phyloP scores from a whole-genome alignment of 2,113 vertebrate genomes.

The Tamias sibiricus region DNA sequence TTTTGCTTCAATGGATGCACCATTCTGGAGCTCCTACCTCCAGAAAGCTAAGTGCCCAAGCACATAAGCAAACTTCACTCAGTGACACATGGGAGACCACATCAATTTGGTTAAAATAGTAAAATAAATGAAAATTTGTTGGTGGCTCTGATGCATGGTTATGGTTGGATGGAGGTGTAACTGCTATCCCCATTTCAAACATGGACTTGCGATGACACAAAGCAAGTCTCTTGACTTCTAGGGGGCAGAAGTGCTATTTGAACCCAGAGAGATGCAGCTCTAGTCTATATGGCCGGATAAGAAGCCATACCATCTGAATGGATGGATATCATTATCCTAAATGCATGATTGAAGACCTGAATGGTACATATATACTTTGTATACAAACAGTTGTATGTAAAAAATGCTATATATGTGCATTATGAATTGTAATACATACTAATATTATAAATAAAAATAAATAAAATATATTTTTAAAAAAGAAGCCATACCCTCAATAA shows the following conservation, averaged over 20 bases:
- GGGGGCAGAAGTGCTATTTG: neutral
- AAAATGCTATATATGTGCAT: too few relatives aligned
- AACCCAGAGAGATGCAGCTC: too few relatives aligned
- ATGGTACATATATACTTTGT: too few relatives aligned
- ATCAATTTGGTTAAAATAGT: conserved; percentile 5
- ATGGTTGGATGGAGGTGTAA: neutral
- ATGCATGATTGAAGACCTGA: too few relatives aligned
- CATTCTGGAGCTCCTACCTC: neutral
- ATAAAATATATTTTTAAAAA: too few relatives aligned
- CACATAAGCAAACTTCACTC: neutral
- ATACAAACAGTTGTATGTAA: too few relatives aligned
- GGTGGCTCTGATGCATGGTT: neutral
- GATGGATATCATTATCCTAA: too few relatives aligned
- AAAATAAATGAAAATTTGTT: conserved; percentile 9
- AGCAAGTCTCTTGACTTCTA: neutral
- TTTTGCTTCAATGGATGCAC: conserved; percentile 3
- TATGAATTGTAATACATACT: too few relatives aligned
- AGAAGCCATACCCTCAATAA: too few relatives aligned
- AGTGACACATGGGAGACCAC: neutral
- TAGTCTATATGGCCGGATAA: too few relatives aligned
- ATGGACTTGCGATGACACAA: neutral
- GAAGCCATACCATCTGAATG: rapidly evolving
- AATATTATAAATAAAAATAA: too few relatives aligned
- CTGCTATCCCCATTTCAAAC: neutral
- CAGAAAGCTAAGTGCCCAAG: neutral